Evolutionary conservation across 2,113 vertebrate species (phyloP).

Genomic region (Corythoichthys intestinalis): DNA sequence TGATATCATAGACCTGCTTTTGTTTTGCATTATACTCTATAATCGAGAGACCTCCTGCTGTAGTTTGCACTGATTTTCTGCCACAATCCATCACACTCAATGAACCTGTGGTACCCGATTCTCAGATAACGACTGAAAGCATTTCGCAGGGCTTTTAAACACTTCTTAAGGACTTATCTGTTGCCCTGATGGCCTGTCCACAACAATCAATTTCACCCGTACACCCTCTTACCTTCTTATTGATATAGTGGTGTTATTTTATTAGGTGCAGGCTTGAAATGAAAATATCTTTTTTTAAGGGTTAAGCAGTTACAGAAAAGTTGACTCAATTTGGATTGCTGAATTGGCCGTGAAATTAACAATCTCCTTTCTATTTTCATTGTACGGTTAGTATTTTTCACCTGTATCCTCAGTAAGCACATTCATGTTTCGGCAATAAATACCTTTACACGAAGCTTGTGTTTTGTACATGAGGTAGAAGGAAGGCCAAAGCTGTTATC

Average conservation of each 20-base stretch:
- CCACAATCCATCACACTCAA: constrained; percentile 84
- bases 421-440: constrained; percentile 41
- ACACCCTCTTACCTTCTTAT: constrained; percentile 75
- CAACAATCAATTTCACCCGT: constrained; percentile 83
- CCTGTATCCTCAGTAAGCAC: constrained; percentile 52
- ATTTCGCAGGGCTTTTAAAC: constrained; percentile 86
- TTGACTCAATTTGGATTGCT: constrained; percentile 43
- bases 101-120: constrained; percentile 59
- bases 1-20: constrained; percentile 48
- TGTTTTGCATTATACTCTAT: neutral
- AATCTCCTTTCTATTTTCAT: constrained; percentile 24
- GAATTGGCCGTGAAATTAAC: constrained; percentile 54
- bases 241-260: constrained; percentile 80
- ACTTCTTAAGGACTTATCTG: constrained; percentile 79
- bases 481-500: constrained; percentile 10
- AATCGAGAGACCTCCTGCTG: constrained; percentile 31
- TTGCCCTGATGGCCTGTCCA: constrained; percentile 80
- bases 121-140: constrained; percentile 78
- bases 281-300: constrained; percentile 77
- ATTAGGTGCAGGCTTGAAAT: constrained; percentile 74
- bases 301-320: constrained; percentile 50
- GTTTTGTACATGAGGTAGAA: constrained; percentile 20
- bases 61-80: constrained; percentile 89
- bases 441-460: neutral
- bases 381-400: constrained; percentile 11